Base-by-base conservation (phyloP, 2,888 invertebrate species). In the Brassicogethes aeneus region DNA sequence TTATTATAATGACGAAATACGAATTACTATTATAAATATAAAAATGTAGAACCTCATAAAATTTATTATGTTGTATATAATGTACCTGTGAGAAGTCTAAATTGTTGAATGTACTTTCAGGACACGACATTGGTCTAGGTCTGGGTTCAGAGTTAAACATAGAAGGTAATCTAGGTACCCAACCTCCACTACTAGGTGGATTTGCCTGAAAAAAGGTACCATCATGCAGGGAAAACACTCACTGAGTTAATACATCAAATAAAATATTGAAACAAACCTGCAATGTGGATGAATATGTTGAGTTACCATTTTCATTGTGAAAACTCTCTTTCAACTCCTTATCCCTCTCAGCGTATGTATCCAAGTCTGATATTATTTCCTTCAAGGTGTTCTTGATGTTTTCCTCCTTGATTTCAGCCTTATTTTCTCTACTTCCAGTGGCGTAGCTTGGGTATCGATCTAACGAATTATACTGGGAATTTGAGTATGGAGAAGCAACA, bases 331-430 rank as follows among this genome's bases (percentile, higher is more conserved):
- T 54, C 31, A 61, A 38, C 37, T 60, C 60, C 15, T 50, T 56
- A 49, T 74, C 72, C 34, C 68, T 71, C 50, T 70, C 73, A 16
- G 73, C 75, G 47, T 72, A 76, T 36, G 66, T 69, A 59, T 77
- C 77, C 56, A 77, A 71, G 63, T 77, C 76, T 17, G 74, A 76
- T 50, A 77, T 77, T 39, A 77, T 77, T 54, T 77, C 75, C 50
- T 75, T 74, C 40, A 77, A 61, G 12, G 73, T 71, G 54, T 72
- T 74, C 51, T 74, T 75, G 42, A 75, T 71, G 51, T 66, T 71
- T 47, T 72, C 74, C 55, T 75, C 72, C 51, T 71, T 66, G 41
- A 73, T 73, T 60, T 73, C 68, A 3, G 55, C 52, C 14, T 32
- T 32, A 10, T 23, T 5, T 10, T 1, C 53, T 51, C 15, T 50